These are phyloP conservation scores for Ceratina japonica DNA, from an alignment of 1,140 invertebrate species.

Conservation along the genomic window DNA sequence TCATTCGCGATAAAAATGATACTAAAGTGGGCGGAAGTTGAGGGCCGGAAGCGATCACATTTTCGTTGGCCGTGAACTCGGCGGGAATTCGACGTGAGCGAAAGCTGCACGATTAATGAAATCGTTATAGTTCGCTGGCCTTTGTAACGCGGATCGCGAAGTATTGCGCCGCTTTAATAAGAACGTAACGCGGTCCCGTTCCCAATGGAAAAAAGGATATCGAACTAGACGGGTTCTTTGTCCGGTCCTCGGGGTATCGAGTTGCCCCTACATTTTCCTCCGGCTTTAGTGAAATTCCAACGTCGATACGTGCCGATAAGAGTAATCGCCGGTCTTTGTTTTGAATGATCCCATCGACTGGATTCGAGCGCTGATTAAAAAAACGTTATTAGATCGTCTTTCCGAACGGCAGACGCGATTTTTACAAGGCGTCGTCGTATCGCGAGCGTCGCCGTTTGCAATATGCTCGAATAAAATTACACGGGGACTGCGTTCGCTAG, in stretches of 20 bases:
- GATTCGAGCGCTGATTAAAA: too few relatives aligned
- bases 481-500: too few relatives aligned
- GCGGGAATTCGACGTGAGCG: not conserved
- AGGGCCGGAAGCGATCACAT: not conserved
- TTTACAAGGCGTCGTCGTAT: too few relatives aligned
- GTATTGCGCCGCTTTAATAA: conserved; percentile 24
- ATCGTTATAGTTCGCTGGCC: conserved; percentile 15
- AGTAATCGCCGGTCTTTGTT: too few relatives aligned
- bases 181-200: not conserved
- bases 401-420: too few relatives aligned
- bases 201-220: conserved; percentile 24
- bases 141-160: conserved; percentile 20
- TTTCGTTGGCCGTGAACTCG: not conserved
- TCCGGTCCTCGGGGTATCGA: conserved; percentile 3
- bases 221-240: conserved; percentile 7
- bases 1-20: too few relatives aligned
- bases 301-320: too few relatives aligned
- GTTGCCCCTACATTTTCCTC: conserved; percentile 18
- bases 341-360: too few relatives aligned
- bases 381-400: too few relatives aligned
- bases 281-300: conserved; percentile 10
- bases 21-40: too few relatives aligned
- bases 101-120: conserved; percentile 12
- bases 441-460: too few relatives aligned
- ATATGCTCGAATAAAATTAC: too few relatives aligned